These are phyloP conservation scores for Ctenopoma kingsleyae DNA, from an alignment of 2,797 vertebrate species.

Conservation along the genomic window DNA sequence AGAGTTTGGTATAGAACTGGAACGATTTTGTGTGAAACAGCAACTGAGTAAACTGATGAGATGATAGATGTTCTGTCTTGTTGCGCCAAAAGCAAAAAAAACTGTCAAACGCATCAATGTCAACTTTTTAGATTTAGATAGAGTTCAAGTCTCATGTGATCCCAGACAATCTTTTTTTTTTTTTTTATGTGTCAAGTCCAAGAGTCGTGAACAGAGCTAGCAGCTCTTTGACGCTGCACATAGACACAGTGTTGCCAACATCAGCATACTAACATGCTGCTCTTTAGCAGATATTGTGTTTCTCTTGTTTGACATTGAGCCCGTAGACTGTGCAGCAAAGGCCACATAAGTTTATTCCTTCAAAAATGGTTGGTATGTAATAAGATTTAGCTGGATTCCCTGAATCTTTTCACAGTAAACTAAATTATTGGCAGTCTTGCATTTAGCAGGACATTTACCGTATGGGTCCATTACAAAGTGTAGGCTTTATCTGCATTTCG, in stretches of 20 bases:
- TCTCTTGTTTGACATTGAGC: background rate
- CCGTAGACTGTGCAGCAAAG: background rate
- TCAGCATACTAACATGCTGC: background rate
- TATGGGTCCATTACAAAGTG: no score
- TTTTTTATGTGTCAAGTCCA: background rate
- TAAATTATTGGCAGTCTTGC: no score
- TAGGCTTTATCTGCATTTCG: no score
- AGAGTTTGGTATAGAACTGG: slow-evolving; percentile 10
- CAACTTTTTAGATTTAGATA: slow-evolving; percentile 22
- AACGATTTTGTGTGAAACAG: slow-evolving; percentile 1
- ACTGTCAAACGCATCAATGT: slow-evolving; percentile 31
- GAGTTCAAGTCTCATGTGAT: slow-evolving; percentile 40
- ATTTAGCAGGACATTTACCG: no score
- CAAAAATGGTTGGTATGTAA: no score
- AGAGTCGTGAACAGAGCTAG: background rate
- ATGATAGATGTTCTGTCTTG: slow-evolving; percentile 27
- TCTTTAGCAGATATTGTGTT: background rate
- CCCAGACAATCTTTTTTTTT: background rate
- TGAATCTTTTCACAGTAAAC: no score
- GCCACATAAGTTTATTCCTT: no score
- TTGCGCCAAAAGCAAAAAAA: slow-evolving; percentile 19
- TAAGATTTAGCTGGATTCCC: no score
- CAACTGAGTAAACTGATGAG: slow-evolving; percentile 15
- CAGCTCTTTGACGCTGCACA: no score
- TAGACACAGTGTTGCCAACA: background rate